Evolutionary conservation across 2,113 vertebrate genomes (phyloP).

Genomic region (Zosterops pallidus): DNA sequence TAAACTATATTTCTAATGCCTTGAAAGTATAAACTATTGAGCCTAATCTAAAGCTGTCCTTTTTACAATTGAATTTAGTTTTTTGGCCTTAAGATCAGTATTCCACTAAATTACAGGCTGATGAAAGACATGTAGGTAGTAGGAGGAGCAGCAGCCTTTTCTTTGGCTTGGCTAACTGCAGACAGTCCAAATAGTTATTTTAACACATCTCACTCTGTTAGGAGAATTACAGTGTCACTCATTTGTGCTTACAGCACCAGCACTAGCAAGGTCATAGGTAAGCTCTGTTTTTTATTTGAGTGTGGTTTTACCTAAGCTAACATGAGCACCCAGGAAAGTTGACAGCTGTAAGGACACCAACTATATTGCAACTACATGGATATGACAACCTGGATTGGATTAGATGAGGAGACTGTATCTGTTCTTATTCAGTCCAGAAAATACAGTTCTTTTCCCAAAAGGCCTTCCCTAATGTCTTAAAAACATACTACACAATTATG

Average conservation of each 20-base stretch:
- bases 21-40: neutral
- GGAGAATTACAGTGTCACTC: neutral
- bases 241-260: neutral
- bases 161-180: neutral
- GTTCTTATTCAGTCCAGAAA: neutral
- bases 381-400: neutral
- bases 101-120: neutral
- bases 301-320: neutral
- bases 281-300: neutral
- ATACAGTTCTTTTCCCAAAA: neutral
- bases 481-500: neutral
- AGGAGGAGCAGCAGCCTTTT: neutral
- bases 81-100: neutral
- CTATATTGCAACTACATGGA: neutral
- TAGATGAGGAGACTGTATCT: neutral
- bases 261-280: neutral
- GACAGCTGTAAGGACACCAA: neutral
- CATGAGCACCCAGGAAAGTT: neutral
- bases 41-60: neutral
- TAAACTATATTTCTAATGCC: neutral
- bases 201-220: neutral
- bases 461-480: neutral
- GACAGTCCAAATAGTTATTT: neutral
- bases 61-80: neutral
- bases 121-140: neutral